phyloP scores from a whole-genome alignment of 2,888 invertebrate genomes.

The Sycophila texana region DNA sequence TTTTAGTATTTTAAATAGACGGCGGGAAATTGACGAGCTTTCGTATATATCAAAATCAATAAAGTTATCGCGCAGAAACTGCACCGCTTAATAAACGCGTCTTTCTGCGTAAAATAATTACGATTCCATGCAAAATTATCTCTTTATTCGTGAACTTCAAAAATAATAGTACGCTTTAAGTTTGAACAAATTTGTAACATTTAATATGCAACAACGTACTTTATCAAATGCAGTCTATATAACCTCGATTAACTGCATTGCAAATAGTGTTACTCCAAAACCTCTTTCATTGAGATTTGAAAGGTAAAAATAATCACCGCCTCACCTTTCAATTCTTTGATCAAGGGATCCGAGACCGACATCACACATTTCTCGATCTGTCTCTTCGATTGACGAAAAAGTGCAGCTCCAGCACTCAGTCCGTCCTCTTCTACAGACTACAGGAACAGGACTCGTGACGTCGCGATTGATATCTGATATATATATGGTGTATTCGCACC shows the following conservation, averaged over 20 bases:
- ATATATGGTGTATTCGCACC: too few species aligned
- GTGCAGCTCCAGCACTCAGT: neutral
- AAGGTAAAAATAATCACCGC: constrained; percentile 8
- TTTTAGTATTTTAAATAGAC: constrained; percentile 16
- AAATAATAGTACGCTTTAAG: neutral
- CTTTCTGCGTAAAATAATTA: neutral
- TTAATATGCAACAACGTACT: neutral
- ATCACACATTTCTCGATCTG: constrained; percentile 70
- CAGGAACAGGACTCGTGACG: too few species aligned
- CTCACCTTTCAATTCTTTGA: constrained; percentile 80
- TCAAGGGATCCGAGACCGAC: constrained; percentile 80
- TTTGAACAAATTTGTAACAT: neutral
- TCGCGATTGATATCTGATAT: too few species aligned
- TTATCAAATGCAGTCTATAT: neutral
- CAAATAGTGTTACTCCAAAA: neutral
- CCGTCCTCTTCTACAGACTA: neutral
- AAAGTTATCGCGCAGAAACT: neutral
- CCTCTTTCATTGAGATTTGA: neutral
- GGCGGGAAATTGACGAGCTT: constrained; percentile 26
- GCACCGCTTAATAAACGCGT: neutral
- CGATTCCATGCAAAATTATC: neutral
- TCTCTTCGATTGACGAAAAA: constrained; percentile 18
- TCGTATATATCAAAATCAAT: constrained; percentile 41
- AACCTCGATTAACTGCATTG: neutral
- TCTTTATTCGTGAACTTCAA: neutral